A percentile compares a stretch with the other conserved stretches of the same genome.
phyloP scores from a whole-genome alignment of 2,797 vertebrate species.

The Coilia nasus region DNA sequence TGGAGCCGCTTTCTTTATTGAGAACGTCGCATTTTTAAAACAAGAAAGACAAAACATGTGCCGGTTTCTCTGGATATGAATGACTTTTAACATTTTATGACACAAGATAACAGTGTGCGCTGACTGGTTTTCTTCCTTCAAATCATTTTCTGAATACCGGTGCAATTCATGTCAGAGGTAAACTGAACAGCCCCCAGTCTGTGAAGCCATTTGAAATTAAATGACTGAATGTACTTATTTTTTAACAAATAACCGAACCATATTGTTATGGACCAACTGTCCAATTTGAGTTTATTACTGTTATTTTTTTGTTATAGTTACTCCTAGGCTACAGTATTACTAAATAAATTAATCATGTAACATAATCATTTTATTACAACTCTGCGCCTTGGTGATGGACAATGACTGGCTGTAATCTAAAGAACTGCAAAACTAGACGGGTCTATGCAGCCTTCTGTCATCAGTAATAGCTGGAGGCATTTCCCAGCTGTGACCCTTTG shows the following conservation, averaged over 20 bases:
- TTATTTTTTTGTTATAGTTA: not conserved
- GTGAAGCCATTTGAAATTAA: not conserved
- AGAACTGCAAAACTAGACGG: not conserved
- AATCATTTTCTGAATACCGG: not conserved
- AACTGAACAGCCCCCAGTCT: not conserved
- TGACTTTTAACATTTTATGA: conserved; percentile 10
- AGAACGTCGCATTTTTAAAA: not conserved
- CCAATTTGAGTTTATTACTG: not conserved
- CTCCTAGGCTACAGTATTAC: not conserved
- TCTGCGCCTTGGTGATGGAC: not conserved
- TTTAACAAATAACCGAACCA: not conserved
- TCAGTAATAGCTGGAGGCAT: conserved; percentile 6
- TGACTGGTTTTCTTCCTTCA: not conserved
- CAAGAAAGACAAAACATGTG: not conserved
- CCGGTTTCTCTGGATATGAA: not conserved
- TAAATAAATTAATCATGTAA: not conserved
- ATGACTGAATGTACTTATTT: not conserved
- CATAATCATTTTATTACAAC: not conserved
- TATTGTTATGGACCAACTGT: not conserved
- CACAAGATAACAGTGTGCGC: not conserved
- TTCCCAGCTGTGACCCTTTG: conserved; percentile 19
- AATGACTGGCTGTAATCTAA: not conserved
- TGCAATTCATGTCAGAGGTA: not conserved
- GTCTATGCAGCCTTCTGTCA: not conserved
- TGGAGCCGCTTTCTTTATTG: not conserved